Conservation (phyloP, 23 tunicate genomes). For the Corella eumyota region DNA sequence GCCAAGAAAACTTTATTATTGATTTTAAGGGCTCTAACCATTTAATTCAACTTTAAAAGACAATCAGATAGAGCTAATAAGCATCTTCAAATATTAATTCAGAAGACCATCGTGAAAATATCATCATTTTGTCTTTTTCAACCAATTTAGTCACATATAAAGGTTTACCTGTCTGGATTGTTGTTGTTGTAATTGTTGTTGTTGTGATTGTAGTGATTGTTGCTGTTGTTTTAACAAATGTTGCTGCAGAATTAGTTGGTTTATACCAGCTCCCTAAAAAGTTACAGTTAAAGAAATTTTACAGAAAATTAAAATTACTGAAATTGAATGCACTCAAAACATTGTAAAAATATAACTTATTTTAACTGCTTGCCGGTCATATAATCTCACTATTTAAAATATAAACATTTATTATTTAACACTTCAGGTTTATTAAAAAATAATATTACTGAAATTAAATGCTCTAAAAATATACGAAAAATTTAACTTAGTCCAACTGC, state of each 20-base stretch:
- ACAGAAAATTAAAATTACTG: not conserved
- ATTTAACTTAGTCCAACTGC: no score
- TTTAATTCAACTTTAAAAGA: no score
- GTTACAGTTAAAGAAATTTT: not conserved
- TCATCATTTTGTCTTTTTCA: slow-evolving; percentile 9
- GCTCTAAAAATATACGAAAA: no score
- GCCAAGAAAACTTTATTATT: no score
- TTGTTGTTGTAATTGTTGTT: slow-evolving; percentile 37
- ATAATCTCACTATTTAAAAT: no score
- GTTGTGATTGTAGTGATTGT: no score
- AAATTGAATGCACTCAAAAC: no score
- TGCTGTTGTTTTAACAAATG: slow-evolving; percentile 60
- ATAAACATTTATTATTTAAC: no score
- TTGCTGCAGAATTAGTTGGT: slow-evolving; percentile 39
- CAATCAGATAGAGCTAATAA: slow-evolving; percentile 21
- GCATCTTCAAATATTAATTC: not conserved
- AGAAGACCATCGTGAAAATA: slow-evolving; percentile 11
- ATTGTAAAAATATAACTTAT: not conserved
- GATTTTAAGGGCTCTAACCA: no score
- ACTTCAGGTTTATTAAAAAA: no score
- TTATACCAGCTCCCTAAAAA: slow-evolving; percentile 9
- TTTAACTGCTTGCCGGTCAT: no score
- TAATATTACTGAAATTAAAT: no score
- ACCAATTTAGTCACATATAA: not conserved
- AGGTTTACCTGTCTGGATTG: slow-evolving; percentile 23